Evolutionary conservation across 2,888 invertebrate species (phyloP), one percentile per base, ranked within the genome.

Genomic region (Drosophila tripunctata): DNA sequence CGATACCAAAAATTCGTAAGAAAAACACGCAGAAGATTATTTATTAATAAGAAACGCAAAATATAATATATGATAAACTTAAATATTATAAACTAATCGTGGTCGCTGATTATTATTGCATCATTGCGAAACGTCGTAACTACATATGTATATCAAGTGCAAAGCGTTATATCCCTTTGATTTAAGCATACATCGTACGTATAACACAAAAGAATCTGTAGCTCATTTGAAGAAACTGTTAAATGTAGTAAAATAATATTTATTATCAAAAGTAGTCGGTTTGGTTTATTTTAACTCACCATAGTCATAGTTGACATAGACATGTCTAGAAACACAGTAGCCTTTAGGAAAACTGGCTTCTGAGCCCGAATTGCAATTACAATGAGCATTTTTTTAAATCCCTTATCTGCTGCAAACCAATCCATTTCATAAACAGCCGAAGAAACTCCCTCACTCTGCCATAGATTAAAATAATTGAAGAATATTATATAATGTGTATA

Each of bases 181-280:
- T 21, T 68, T 56, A 77, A 38, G 62, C 61, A 31, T 88, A 89
- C 81, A 88, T 88, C 0, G 88, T 88, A 0, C 88, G 74, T 36
- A 88, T 58, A 0, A 75, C 40, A 4, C 88, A 77, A 33, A 86
- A 88, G 66, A 87, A 89, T 56, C 78, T 84, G 54, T 89, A 87
- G 1, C 78, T 79, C 45, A 78, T 68, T 27, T 77, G 75, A 17
- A 79, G 40, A 15, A 89, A 81, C 87, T 89, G 43, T 40, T 4
- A 8, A 33, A 4, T 2, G n/a, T 14, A 4, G 2, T 0, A 12
- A 48, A 3, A 12, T n/a, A 4, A 7, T 8, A 24, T 27, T 15
- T 6, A 7, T 8, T 31, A 4, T 14, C 7, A 10, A 0, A n/a
- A 10, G 8, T 22, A 7, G 1, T 1, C 22, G 5, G 30, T 4